These are phyloP conservation scores for Enteromius afrohamiltoni DNA, from an alignment of 2,797 vertebrate species.

Conservation along the genomic window DNA sequence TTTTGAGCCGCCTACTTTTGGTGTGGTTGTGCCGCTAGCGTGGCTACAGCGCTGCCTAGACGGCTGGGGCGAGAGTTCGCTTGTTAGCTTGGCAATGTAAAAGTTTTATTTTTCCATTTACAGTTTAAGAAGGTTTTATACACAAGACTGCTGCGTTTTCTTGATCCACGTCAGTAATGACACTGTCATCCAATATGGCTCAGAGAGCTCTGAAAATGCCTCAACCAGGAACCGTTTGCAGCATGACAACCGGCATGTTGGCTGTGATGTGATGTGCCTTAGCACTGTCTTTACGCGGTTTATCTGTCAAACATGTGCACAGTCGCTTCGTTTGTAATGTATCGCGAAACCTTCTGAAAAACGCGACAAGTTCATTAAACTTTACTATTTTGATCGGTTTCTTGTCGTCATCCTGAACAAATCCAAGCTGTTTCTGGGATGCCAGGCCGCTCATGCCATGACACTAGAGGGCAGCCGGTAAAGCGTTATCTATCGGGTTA, in stretches of 20 bases:
- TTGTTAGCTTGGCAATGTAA: slow-evolving; percentile 22
- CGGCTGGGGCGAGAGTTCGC: slow-evolving; percentile 6
- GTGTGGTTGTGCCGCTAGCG: slow-evolving; percentile 23
- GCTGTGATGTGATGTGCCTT: slow-evolving; percentile 24
- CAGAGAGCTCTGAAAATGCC: slow-evolving; percentile 30
- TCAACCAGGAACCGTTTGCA: slow-evolving; percentile 51
- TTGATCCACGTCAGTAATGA: slow-evolving; percentile 7
- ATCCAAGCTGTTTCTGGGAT: slow-evolving; percentile 10
- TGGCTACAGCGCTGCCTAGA: slow-evolving; percentile 36
- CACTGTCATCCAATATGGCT: slow-evolving; percentile 31
- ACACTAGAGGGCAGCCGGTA: slow-evolving; percentile 57
- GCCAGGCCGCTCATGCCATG: slow-evolving; percentile 48
- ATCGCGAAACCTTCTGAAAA: not conserved
- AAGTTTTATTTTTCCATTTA: not conserved
- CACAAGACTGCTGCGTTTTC: not conserved
- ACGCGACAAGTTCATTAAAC: not conserved
- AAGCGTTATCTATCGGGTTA: slow-evolving; percentile 32
- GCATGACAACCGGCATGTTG: slow-evolving; percentile 60
- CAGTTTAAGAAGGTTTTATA: not conserved
- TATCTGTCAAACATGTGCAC: slow-evolving; percentile 9
- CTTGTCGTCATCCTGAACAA: slow-evolving; percentile 26
- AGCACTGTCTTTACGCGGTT: not conserved
- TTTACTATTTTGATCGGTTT: not conserved
- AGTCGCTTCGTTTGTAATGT: not conserved
- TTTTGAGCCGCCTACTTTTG: slow-evolving; percentile 47